Evolutionary conservation across 2,888 invertebrate species (phyloP).

Genomic region (Brachyptera risi): DNA sequence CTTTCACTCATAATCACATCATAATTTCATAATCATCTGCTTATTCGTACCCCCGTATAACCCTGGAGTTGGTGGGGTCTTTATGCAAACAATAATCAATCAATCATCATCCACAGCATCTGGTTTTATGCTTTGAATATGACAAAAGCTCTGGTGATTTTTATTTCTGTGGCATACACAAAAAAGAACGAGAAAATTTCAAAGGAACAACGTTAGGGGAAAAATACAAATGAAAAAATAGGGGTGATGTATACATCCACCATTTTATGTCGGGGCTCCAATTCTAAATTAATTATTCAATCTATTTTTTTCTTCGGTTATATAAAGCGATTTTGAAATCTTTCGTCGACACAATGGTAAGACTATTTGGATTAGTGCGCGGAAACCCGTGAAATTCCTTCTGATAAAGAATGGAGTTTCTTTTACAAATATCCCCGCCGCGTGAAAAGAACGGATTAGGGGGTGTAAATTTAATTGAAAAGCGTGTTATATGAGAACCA

Average conservation of each 20-base stretch:
- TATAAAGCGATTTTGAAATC: conserved; percentile 1
- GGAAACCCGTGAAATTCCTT: conserved; percentile 4
- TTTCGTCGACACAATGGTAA: conserved; percentile 11
- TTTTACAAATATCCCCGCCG: conserved; percentile 6
- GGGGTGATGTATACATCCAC: not conserved
- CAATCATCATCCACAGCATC: too few species aligned
- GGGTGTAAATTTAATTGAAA: not conserved
- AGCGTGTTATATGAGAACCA: not conserved
- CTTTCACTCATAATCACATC: too few species aligned
- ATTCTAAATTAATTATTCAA: conserved; percentile 20
- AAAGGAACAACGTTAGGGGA: not conserved
- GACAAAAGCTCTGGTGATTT: too few species aligned
- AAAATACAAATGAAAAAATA: conserved; percentile 12
- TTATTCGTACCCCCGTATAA: too few species aligned
- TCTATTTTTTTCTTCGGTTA: conserved; percentile 16
- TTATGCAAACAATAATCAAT: too few species aligned
- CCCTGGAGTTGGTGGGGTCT: too few species aligned
- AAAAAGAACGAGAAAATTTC: not conserved
- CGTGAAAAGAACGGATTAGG: conserved; percentile 7
- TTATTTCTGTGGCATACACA: not conserved
- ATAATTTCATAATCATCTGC: too few species aligned
- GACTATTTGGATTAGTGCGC: conserved; percentile 12
- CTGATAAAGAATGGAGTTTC: conserved; percentile 6
- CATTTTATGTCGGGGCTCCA: not conserved
- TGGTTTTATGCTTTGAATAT: too few species aligned